phyloP scores from a whole-genome alignment of 2,113 vertebrate species.

The Channa maculata region DNA sequence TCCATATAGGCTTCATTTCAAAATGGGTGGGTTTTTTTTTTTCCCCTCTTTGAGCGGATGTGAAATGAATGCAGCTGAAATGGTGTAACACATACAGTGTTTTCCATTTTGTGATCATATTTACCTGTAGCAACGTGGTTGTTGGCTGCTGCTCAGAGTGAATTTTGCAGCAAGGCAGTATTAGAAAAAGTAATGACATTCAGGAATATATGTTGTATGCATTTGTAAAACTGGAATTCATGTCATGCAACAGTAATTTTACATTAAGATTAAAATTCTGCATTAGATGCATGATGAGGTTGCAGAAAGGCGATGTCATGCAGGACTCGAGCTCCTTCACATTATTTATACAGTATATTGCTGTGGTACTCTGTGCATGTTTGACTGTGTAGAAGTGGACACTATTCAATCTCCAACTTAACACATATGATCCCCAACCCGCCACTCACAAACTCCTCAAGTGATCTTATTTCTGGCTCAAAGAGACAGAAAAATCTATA shows the following conservation, averaged over 20 bases:
- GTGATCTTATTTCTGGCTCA: constrained; percentile 77
- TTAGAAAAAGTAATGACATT: background rate
- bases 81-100: constrained; percentile 43
- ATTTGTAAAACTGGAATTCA: background rate
- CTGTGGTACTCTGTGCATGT: constrained; percentile 12
- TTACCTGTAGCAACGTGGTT: constrained; percentile 25
- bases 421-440: constrained; percentile 68
- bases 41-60: constrained; percentile 42
- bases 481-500: constrained; percentile 83
- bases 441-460: constrained; percentile 74
- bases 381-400: constrained; percentile 57
- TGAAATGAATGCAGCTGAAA: constrained; percentile 67
- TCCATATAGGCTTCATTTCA: constrained; percentile 57
- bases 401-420: constrained; percentile 71
- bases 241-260: constrained; percentile 8
- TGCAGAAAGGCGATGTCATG: constrained; percentile 7
- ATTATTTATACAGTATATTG: constrained; percentile 36
- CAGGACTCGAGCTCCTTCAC: constrained; percentile 6
- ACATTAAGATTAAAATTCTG: constrained; percentile 8
- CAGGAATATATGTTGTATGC: background rate
- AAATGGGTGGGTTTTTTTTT: constrained; percentile 46
- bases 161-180: constrained; percentile 13
- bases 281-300: background rate
- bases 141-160: background rate
- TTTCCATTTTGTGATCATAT: constrained; percentile 51